A percentile compares a stretch with the other conserved stretches of the same genome.
These are phyloP conservation scores for Reticulitermes lucifugus DNA, from an alignment of 2,888 invertebrate species.

Conservation along the genomic window DNA sequence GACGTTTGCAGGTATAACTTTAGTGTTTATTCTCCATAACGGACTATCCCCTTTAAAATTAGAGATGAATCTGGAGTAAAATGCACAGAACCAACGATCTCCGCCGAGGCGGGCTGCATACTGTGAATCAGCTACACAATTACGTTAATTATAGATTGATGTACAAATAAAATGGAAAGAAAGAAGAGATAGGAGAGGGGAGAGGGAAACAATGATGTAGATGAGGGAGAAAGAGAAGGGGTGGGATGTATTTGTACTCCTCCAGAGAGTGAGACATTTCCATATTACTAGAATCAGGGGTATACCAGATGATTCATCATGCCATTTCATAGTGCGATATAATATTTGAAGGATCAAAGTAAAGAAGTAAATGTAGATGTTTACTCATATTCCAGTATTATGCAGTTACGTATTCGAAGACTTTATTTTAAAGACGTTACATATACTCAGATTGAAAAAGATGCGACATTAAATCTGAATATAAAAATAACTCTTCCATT, in stretches of 20 bases:
- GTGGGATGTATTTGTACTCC: not conserved
- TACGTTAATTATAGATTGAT: slow-evolving; percentile 11
- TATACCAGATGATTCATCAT: not conserved
- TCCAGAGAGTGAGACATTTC: not conserved
- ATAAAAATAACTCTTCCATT: no score
- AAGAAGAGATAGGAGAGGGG: not conserved
- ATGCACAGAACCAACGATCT: not conserved
- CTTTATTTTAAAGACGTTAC: no score
- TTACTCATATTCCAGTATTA: no score
- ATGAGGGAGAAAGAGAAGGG: not conserved
- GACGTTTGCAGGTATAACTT: no score
- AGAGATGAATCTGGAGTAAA: not conserved
- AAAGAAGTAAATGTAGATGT: no score
- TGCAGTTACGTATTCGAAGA: no score
- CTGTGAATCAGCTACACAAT: slow-evolving; percentile 9
- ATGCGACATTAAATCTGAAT: no score
- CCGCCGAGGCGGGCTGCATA: not conserved
- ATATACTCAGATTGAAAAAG: no score
- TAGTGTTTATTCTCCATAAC: no score
- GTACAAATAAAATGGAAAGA: slow-evolving; percentile 20
- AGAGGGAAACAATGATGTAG: not conserved
- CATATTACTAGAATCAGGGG: slow-evolving; percentile 11
- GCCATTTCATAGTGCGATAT: no score
- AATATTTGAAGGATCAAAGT: no score
- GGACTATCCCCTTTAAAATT: slow-evolving; percentile 5